These are phyloP conservation scores for Orthosia gracilis DNA, from an alignment of 2,888 invertebrate species.

Conservation along the genomic window DNA sequence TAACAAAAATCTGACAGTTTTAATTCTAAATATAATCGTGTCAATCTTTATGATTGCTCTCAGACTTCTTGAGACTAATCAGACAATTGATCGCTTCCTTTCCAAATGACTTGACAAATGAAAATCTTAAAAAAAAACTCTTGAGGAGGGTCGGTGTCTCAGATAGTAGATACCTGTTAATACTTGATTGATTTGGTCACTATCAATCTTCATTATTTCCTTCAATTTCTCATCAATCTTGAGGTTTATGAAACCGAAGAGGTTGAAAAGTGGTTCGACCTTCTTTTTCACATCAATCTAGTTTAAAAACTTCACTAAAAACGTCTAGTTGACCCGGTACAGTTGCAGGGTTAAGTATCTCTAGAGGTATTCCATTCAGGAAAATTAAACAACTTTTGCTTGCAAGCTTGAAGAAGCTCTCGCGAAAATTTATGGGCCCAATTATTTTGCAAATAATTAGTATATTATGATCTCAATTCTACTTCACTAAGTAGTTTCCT, in stretches of 20 bases:
- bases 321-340: neutral
- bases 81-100: slow-evolving; percentile 6
- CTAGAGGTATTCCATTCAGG: slow-evolving; percentile 3
- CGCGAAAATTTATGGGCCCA: no score
- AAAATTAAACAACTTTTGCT: neutral
- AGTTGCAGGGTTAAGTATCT: neutral
- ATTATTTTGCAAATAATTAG: no score
- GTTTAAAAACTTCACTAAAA: neutral
- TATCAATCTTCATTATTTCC: slow-evolving; percentile 38
- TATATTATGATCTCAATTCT: neutral
- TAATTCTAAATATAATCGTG: neutral
- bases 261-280: neutral
- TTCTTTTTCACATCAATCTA: neutral
- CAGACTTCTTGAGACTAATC: neutral
- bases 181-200: slow-evolving; percentile 27
- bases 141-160: neutral
- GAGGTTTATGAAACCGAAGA: slow-evolving; percentile 5
- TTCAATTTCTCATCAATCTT: slow-evolving; percentile 16
- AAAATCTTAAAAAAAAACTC: slow-evolving; percentile 10
- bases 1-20: slow-evolving; percentile 1
- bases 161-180: slow-evolving; percentile 14
- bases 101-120: slow-evolving; percentile 6
- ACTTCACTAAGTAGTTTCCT: neutral
- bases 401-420: neutral
- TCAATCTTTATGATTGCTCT: neutral